Evolutionary conservation across 2,888 invertebrate species (phyloP).

Genomic region (Ptilodon capucinus): DNA sequence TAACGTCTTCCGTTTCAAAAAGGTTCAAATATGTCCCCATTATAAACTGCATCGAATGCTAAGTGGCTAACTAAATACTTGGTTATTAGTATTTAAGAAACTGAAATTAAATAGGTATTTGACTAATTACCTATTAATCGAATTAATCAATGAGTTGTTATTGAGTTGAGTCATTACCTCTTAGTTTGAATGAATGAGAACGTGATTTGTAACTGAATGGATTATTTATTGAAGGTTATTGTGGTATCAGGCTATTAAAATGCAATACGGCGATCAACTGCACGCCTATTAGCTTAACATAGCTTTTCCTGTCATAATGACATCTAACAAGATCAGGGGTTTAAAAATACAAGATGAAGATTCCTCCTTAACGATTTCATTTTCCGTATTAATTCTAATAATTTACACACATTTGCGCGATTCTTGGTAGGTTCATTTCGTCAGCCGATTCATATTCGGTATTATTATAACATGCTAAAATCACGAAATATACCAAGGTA

Average conservation of each 20-base stretch:
- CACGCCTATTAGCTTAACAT: conserved; percentile 15
- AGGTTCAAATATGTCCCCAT: no score
- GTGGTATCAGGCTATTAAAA: conserved; percentile 21
- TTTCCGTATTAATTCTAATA: no score
- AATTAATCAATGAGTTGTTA: no score
- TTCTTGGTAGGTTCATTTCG: no score
- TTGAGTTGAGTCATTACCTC: background rate
- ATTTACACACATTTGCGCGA: no score
- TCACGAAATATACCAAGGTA: no score
- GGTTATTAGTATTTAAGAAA: no score
- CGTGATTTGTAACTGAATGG: conserved; percentile 35
- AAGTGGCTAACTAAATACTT: no score
- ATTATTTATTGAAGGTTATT: conserved; percentile 9
- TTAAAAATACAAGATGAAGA: background rate
- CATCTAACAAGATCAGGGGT: background rate
- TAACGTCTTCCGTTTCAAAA: background rate
- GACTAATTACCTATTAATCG: background rate
- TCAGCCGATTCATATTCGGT: no score
- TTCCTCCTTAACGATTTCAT: no score
- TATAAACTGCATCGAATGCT: no score
- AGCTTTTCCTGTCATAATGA: background rate
- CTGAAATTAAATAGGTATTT: background rate
- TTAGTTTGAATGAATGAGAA: conserved; percentile 16
- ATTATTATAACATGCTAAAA: no score
- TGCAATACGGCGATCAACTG: conserved; percentile 13